Evolutionary conservation across 2,888 invertebrate genomes (phyloP).

Genomic region (Deroplatys truncata): DNA sequence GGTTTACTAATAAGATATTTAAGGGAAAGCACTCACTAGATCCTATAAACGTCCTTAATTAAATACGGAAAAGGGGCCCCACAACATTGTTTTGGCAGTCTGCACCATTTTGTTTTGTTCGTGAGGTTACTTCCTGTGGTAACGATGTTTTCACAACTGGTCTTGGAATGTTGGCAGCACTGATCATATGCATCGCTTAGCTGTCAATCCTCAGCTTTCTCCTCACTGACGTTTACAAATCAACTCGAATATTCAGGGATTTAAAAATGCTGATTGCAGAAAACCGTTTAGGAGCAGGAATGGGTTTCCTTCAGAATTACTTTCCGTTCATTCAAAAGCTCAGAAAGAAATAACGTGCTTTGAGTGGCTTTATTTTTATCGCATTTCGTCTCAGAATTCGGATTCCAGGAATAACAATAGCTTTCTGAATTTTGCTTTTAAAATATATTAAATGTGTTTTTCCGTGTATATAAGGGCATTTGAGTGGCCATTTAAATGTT

Average conservation of each 20-base stretch:
- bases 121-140: background rate
- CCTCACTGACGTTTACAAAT: background rate
- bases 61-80: too few relatives aligned
- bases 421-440: too few relatives aligned
- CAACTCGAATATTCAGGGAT: background rate
- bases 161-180: background rate
- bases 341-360: background rate
- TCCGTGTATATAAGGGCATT: too few relatives aligned
- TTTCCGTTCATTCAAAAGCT: background rate
- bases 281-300: background rate
- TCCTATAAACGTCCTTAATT: too few relatives aligned
- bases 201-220: background rate
- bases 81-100: too few relatives aligned
- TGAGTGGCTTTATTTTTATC: too few relatives aligned
- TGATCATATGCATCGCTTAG: background rate
- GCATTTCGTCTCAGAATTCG: too few relatives aligned
- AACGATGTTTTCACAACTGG: background rate
- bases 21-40: accelerated
- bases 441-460: too few relatives aligned
- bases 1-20: too few relatives aligned
- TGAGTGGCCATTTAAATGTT: too few relatives aligned
- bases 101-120: background rate
- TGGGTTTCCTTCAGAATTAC: background rate
- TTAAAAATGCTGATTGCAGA: background rate
- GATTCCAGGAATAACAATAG: too few relatives aligned